Base-by-base conservation (phyloP, 2,113 vertebrate species). In the Onychostruthus taczanowskii region DNA sequence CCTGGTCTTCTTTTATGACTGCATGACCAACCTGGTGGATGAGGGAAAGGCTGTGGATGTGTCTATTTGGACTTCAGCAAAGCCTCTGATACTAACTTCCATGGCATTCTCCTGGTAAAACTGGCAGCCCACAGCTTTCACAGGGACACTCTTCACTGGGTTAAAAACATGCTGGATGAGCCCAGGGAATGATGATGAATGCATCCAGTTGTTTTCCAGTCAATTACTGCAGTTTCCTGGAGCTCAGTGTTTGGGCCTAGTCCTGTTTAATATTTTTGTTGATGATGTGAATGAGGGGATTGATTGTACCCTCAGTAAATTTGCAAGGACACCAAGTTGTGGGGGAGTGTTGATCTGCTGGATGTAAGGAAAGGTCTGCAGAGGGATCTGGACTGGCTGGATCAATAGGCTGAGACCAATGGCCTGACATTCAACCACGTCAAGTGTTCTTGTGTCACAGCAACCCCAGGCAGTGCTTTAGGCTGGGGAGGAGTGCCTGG, bases 361-460 rank as follows among this genome's bases (percentile, higher is more conserved):
- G 18, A 27, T 21, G 10, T 35, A 28, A 27, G 12, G 12, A 58
- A 50, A 7, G 8, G 8, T 81, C 27, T 66, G 35, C 12, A 37
- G 59, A 37, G 8, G 15, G 35, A 20, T 37, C 12, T 66, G 59
- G 21, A 37, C 11, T 16, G 35, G 13, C 12, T 88, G 50, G 18
- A 43, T 64, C 1, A 2, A 23, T 27, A 39, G 50, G 11, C 35
- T 2, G 0, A 19, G 55, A 33, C 23, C n/a, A 39, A 7, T 2
- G 2, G 7, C 23, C 6, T 61, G 19, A 77, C n/a, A 16, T 53
- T 87, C 16, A 41, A 55, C 24, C 14, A 41, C 0, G 0, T 33
- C 14, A 26, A 24, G 9, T 12, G 9, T 5, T 12, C 35, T 35
- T 49, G 9, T 7, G 26, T 35, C 7, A 18, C 50, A 35, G 10